These are phyloP conservation scores for Antidorcas marsupialis DNA, from an alignment of 2,113 vertebrate species.

Conservation along the genomic window DNA sequence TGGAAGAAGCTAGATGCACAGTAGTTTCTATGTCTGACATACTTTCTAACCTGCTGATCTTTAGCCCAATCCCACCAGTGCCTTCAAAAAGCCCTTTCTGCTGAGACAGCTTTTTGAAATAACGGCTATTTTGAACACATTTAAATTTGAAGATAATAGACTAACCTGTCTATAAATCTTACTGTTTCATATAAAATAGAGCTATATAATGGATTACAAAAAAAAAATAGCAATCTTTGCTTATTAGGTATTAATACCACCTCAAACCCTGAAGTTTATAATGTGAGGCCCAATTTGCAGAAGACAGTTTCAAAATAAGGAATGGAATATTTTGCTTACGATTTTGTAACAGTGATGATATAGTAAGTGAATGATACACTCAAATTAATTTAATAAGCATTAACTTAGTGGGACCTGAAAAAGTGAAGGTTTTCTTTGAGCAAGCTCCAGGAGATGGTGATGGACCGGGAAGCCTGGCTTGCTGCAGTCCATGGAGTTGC, in stretches of 20 bases:
- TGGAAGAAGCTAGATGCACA: background rate
- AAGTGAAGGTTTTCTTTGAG: background rate
- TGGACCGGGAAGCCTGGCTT: background rate
- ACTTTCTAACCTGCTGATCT: background rate
- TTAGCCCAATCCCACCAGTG: background rate
- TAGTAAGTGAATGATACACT: background rate
- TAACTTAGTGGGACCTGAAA: background rate
- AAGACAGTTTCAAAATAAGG: background rate
- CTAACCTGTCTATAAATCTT: background rate
- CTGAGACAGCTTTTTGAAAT: conserved; percentile 18
- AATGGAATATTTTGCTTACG: background rate
- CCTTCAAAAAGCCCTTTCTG: background rate
- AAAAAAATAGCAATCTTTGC: background rate
- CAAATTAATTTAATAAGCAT: background rate
- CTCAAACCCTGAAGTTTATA: background rate
- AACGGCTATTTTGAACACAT: background rate
- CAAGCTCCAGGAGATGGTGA: background rate
- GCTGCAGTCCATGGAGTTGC: background rate
- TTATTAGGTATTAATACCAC: background rate
- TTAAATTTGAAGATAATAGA: background rate
- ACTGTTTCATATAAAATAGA: background rate
- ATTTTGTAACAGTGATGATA: background rate
- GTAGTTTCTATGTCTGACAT: background rate
- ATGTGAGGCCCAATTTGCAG: background rate
- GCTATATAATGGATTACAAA: background rate